Conservation (phyloP, 2,797 vertebrate species). For the Craterocephalus amniculus region DNA sequence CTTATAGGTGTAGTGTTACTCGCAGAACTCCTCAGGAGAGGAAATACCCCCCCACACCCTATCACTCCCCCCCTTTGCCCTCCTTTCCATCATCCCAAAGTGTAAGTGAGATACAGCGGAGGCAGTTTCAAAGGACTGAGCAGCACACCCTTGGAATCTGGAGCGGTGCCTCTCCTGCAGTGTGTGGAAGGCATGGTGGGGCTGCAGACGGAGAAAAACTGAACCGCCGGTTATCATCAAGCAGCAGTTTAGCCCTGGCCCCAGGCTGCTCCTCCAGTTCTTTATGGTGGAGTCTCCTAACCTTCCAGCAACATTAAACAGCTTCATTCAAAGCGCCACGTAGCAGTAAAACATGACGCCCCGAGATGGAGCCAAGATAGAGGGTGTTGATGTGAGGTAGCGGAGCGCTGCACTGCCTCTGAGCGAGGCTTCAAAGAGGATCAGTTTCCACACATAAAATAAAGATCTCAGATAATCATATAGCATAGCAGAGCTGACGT, state of each 20-base stretch:
- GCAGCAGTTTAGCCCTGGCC: constrained; percentile 49
- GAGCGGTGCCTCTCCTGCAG: constrained; percentile 51
- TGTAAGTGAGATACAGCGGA: constrained; percentile 74
- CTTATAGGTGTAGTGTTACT: constrained; percentile 75
- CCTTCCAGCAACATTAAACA: constrained; percentile 65
- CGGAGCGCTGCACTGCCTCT: constrained; percentile 59
- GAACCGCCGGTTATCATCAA: constrained; percentile 37
- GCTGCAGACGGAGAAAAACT: neutral
- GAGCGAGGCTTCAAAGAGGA: constrained; percentile 77
- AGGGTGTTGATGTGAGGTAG: constrained; percentile 76
- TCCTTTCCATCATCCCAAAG: constrained; percentile 49
- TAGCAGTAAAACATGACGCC: constrained; percentile 72
- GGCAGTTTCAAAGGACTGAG: constrained; percentile 66
- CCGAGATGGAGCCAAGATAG: constrained; percentile 76
- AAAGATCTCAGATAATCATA: constrained; percentile 80
- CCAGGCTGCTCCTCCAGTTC: constrained; percentile 35
- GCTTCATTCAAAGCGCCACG: constrained; percentile 56
- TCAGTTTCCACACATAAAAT: constrained; percentile 80
- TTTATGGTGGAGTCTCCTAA: constrained; percentile 49
- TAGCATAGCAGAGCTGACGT: constrained; percentile 62
- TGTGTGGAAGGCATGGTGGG: constrained; percentile 30
- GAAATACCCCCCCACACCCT: constrained; percentile 67
- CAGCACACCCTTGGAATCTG: constrained; percentile 56
- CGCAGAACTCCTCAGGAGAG: constrained; percentile 56
- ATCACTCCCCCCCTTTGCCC: constrained; percentile 47